Evolutionary conservation across 2,797 vertebrate species (phyloP).

Genomic region (Xenops minutus): DNA sequence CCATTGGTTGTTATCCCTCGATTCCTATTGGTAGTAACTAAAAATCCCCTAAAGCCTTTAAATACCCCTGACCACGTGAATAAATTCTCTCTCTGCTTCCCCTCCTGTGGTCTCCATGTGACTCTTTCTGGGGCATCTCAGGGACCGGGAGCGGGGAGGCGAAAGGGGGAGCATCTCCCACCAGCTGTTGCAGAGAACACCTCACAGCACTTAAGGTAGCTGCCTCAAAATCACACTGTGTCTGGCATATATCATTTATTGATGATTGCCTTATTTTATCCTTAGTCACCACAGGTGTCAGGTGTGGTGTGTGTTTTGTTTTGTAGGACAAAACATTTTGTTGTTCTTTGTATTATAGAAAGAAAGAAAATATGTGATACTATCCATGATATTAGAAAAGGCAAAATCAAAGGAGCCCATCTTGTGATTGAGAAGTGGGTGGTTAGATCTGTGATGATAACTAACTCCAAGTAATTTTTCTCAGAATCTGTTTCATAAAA

Average conservation of each 20-base stretch:
- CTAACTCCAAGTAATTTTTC: background rate
- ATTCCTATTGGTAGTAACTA: no score
- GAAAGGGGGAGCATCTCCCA: no score
- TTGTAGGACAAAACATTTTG: background rate
- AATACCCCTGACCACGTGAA: no score
- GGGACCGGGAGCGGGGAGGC: no score
- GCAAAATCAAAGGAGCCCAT: background rate
- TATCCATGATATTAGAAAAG: background rate
- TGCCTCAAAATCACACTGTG: background rate
- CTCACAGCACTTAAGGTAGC: background rate
- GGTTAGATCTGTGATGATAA: background rate
- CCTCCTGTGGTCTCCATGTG: no score
- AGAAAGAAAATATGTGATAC: background rate
- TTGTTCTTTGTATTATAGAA: background rate
- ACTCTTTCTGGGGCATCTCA: no score
- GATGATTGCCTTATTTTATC: background rate
- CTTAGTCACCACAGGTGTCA: background rate
- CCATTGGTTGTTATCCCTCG: no score
- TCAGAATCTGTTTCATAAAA: background rate
- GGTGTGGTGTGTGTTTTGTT: background rate
- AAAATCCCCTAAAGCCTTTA: no score
- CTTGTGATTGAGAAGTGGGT: background rate
- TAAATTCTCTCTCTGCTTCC: no score
- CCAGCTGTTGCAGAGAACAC: background rate
- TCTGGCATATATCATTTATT: background rate